These are phyloP conservation scores for Drosophila yooni DNA, from an alignment of 2,888 invertebrate genomes.

Conservation along the genomic window DNA sequence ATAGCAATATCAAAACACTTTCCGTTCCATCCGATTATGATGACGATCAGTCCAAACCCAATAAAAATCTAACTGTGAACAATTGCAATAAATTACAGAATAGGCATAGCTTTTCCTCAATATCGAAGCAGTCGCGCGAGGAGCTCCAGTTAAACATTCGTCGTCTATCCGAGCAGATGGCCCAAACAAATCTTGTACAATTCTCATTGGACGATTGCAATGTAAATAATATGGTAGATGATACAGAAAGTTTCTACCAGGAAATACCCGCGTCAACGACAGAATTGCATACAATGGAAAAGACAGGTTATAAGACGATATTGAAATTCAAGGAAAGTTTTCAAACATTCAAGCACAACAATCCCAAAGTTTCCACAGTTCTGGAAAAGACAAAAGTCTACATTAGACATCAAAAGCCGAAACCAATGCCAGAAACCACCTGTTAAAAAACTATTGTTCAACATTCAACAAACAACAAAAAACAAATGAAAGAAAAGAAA, in stretches of 20 bases:
- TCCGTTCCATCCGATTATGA: constrained; percentile 24
- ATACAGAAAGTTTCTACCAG: constrained; percentile 24
- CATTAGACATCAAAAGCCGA: constrained; percentile 60
- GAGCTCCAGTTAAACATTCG: constrained; percentile 84
- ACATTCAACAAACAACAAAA: constrained; percentile 18
- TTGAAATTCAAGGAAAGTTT: constrained; percentile 65
- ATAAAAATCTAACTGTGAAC: constrained; percentile 68
- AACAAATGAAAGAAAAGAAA: not conserved
- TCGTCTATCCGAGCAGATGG: constrained; percentile 83
- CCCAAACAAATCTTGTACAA: constrained; percentile 45
- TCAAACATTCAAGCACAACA: constrained; percentile 33
- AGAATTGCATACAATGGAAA: constrained; percentile 38
- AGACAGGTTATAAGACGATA: constrained; percentile 39
- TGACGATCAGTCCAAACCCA: constrained; percentile 16
- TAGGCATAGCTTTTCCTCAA: constrained; percentile 83
- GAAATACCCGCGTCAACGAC: constrained; percentile 9
- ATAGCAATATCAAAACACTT: constrained; percentile 26
- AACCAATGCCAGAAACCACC: constrained; percentile 84
- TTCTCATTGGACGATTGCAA: constrained; percentile 60
- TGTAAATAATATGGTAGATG: constrained; percentile 35
- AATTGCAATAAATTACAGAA: constrained; percentile 79
- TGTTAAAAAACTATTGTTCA: constrained; percentile 71
- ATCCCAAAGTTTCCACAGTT: constrained; percentile 43
- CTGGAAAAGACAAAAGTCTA: constrained; percentile 61
- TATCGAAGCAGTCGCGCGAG: constrained; percentile 74